A percentile compares a stretch with the other conserved stretches of the same genome.
Conservation (phyloP, 2,113 vertebrate genomes). For the Myrmecobius fasciatus region DNA sequence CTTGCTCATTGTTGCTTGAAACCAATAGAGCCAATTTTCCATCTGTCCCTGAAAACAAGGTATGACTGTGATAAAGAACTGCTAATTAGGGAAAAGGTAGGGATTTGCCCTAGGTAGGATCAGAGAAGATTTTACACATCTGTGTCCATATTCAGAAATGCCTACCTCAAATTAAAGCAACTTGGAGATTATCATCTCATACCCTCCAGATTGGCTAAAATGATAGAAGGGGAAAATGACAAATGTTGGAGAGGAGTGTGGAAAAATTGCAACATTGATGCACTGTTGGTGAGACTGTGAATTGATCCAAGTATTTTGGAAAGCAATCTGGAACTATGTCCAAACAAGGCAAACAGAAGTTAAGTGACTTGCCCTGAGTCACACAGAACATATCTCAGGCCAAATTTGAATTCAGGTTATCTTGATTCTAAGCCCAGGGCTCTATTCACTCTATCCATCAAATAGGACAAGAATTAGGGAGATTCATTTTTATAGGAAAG, state of each 20-base stretch:
- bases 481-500: background rate
- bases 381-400: background rate
- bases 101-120: background rate
- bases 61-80: background rate
- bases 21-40: conserved; percentile 64
- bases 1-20: conserved; percentile 67
- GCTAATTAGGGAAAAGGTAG: background rate
- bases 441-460: too few relatives aligned
- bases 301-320: background rate
- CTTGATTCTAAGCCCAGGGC: background rate
- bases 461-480: background rate
- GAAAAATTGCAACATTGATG: too few relatives aligned
- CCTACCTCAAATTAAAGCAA: background rate
- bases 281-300: too few relatives aligned
- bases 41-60: conserved; percentile 17
- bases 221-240: background rate
- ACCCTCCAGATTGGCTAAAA: background rate
- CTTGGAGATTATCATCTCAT: background rate
- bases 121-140: background rate
- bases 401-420: background rate
- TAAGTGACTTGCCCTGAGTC: background rate
- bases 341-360: background rate
- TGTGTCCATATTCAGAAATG: background rate
- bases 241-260: background rate
- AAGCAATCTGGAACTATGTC: too few relatives aligned